Base-by-base conservation (phyloP, 1,140 invertebrate genomes). In the Laupala kohalensis region DNA sequence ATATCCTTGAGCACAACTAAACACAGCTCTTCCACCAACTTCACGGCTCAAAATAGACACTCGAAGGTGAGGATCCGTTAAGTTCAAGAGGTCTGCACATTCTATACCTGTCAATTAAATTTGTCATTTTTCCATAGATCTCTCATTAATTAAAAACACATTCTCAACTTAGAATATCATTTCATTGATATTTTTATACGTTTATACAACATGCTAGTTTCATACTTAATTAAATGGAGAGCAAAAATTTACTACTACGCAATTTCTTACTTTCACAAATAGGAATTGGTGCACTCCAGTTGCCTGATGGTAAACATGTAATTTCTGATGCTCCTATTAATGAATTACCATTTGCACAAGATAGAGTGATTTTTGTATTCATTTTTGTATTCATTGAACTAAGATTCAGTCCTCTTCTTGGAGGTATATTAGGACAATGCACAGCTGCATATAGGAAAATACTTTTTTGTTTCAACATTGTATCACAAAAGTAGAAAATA, bases 311-410 rank as follows among this genome's bases (percentile, higher is more conserved):
- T 24, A 91, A 78, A 79, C 92, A 95, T 67, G 83, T 81, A 5
- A 92, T 83, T 75, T 89, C 86, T 25, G 87, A 83, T 9, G 88
- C 85, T 6, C 92, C 92, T 62, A 92, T 87, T 23, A 95, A 80
- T 3, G 88, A 86, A 78, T 92, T 93, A n/a, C 91, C 91, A 76
- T 91, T 90, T n/a, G 86, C 84, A 77, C 92, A 95, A 3, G 86
- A 87, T 79, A 94, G 92, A 68, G 84, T 83, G 65, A 92, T 86
- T 75, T 85, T 84, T 0, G 90, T 87, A 76, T 89, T 90, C 79
- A 94, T 86, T 78, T 88, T 87, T 0, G 89, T 92, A 72, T 86
- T 87, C 70, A 86, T 83, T 2, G 85, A 87, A 73, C 85, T 91
- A 4, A 90, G 84, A 28, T 86, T 87, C 19, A 93, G 78, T n/a